These are phyloP conservation scores for Vollenhovia emeryi DNA, from an alignment of 1,140 invertebrate species.

Conservation along the genomic window DNA sequence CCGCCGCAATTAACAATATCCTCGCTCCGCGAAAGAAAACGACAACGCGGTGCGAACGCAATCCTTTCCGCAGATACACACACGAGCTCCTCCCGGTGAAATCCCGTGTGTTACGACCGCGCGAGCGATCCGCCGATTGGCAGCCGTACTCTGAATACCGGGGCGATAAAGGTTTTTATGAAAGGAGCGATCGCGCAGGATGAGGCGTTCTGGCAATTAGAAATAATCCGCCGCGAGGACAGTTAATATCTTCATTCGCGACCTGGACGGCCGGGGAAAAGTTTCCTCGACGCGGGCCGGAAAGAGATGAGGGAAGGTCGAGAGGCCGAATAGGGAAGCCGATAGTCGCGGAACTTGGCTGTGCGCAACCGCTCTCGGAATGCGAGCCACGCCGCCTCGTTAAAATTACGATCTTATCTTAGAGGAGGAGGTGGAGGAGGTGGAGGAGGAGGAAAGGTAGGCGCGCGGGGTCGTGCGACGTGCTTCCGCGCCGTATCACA, in stretches of 20 bases:
- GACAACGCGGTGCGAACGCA: neutral
- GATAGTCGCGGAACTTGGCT: constrained; percentile 3
- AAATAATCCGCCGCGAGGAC: constrained; percentile 74
- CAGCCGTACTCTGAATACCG: constrained; percentile 69
- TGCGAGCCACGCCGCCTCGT: constrained; percentile 64
- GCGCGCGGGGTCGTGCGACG: constrained; percentile 24
- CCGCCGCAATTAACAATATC: constrained; percentile 56
- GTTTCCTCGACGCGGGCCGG: constrained; percentile 70
- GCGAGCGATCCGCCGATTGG: constrained; percentile 54
- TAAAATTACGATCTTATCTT: constrained; percentile 78
- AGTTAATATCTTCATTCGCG: constrained; percentile 80
- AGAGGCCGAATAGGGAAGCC: constrained; percentile 17
- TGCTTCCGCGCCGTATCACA: constrained; percentile 15
- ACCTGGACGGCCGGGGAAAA: constrained; percentile 44
- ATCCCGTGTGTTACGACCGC: constrained; percentile 61
- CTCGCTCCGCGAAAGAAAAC: constrained; percentile 3
- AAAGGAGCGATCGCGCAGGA: constrained; percentile 52
- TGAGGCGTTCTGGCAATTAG: constrained; percentile 73
- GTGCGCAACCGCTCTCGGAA: constrained; percentile 61
- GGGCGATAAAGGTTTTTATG: constrained; percentile 80
- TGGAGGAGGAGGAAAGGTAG: neutral
- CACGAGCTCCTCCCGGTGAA: constrained; percentile 7
- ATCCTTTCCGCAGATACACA: neutral
- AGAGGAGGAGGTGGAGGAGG: too few species aligned
- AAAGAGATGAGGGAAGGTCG: neutral